Base-by-base conservation (phyloP, 2,888 invertebrate genomes). In the Lepidocyrtinus sp. region DNA sequence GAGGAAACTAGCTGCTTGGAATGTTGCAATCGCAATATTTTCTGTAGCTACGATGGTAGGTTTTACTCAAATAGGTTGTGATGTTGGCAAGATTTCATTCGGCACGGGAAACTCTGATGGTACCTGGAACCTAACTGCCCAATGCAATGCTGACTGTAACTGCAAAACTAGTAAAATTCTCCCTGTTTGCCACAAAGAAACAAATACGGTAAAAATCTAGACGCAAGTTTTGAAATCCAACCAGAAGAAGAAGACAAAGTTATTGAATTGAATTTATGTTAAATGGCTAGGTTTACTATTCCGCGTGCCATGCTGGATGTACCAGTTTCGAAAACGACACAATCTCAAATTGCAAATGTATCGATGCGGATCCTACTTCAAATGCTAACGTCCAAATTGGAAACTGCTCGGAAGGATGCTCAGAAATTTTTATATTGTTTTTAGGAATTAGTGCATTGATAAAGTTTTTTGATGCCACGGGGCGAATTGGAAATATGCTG, bases 221-320 rank as follows among this genome's bases (percentile, higher is more conserved):
- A n/a, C n/a, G n/a, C n/a, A n/a, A n/a, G n/a, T n/a, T n/a, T n/a
- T n/a, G n/a, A n/a, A n/a, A n/a, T n/a, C n/a, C n/a, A n/a, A n/a
- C n/a, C n/a, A n/a, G n/a, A n/a, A n/a, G n/a, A n/a, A n/a, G n/a
- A n/a, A n/a, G n/a, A n/a, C n/a, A n/a, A n/a, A n/a, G n/a, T n/a
- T n/a, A n/a, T n/a, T n/a, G n/a, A n/a, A n/a, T n/a, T n/a, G n/a
- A n/a, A n/a, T n/a, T n/a, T n/a, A n/a, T n/a, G n/a, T n/a, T n/a
- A n/a, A n/a, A n/a, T n/a, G n/a, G n/a, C n/a, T n/a, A n/a, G n/a
- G n/a, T n/a, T 0, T 94, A 90, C 87, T 94, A 92, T 88, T 93
- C 93, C 0, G 92, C 94, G 0, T 94, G 94, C 85, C 93, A 93
- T 87, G 94, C 94, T 0, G 94, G 94, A 0, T 94, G 94, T 85